Percentiles rank a stretch among this genome's conserved stretches.
phyloP scores from a whole-genome alignment of 2,113 vertebrate species.

The Gobio gobio region DNA sequence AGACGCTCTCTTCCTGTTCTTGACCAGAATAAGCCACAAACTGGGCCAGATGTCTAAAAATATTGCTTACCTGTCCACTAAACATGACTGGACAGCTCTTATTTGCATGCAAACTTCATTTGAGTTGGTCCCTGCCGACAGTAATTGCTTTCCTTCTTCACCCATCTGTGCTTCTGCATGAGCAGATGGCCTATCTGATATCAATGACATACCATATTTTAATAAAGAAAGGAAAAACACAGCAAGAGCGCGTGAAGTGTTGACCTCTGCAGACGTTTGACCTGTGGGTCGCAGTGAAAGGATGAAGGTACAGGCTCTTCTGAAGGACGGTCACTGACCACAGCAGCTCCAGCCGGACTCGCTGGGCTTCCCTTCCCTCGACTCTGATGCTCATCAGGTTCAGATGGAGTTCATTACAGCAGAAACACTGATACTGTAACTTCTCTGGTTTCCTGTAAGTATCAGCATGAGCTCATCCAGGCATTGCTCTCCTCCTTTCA shows the following conservation, averaged over 20 bases:
- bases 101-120: slow-evolving; percentile 37
- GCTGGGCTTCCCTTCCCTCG: too few relatives aligned
- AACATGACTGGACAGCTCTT: not conserved
- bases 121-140: slow-evolving; percentile 33
- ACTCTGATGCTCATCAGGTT: not conserved
- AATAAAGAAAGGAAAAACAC: slow-evolving; percentile 45
- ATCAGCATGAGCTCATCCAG: not conserved
- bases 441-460: not conserved
- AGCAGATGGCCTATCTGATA: slow-evolving; percentile 56
- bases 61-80: not conserved
- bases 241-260: not conserved
- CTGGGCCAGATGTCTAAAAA: not conserved
- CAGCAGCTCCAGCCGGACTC: too few relatives aligned
- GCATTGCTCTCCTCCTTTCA: not conserved
- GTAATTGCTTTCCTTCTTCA: slow-evolving; percentile 63
- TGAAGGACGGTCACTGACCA: too few relatives aligned
- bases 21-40: not conserved
- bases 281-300: not conserved
- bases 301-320: not conserved
- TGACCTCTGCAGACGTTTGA: not conserved
- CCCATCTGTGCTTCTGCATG: slow-evolving; percentile 62
- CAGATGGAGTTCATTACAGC: not conserved
- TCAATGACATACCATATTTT: slow-evolving; percentile 40
- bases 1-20: too few relatives aligned
- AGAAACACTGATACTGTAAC: not conserved